Evolutionary conservation across 2,888 invertebrate species (phyloP).

Genomic region (Hedya salicella): DNA sequence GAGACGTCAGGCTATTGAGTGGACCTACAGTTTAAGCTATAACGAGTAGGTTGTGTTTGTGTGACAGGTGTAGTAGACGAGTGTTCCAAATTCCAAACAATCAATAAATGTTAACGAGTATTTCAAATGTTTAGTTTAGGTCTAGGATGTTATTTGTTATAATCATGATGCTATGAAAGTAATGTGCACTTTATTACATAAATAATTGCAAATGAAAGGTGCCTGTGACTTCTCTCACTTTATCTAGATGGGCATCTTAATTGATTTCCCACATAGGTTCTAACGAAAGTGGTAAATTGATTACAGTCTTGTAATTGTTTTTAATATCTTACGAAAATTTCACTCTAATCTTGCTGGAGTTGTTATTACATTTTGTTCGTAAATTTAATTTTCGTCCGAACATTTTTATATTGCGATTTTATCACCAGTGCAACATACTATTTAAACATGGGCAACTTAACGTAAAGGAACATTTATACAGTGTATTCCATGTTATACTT

Average conservation of each 20-base stretch:
- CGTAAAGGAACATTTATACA: no score
- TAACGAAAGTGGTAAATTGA: constrained; percentile 55
- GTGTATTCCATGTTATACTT: no score
- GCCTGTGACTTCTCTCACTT: constrained; percentile 49
- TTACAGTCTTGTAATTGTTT: constrained; percentile 41
- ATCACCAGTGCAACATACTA: not conserved
- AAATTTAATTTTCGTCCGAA: not conserved
- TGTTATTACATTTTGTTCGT: constrained; percentile 1
- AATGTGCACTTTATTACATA: constrained; percentile 34
- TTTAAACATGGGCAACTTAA: not conserved
- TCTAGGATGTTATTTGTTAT: no score
- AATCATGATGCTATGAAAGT: constrained; percentile 17
- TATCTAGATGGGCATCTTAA: constrained; percentile 67
- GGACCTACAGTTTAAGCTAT: no score
- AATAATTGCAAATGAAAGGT: constrained; percentile 46
- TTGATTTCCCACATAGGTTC: constrained; percentile 57
- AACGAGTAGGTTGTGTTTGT: no score
- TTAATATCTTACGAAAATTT: constrained; percentile 24
- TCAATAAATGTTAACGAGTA: no score
- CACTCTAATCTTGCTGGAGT: constrained; percentile 7
- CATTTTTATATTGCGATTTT: not conserved
- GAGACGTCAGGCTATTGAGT: no score
- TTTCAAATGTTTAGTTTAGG: not conserved
- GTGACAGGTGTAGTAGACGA: no score
- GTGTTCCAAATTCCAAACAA: no score